Conservation (phyloP, 2,888 invertebrate species). For the Helicoverpa assulta region DNA sequence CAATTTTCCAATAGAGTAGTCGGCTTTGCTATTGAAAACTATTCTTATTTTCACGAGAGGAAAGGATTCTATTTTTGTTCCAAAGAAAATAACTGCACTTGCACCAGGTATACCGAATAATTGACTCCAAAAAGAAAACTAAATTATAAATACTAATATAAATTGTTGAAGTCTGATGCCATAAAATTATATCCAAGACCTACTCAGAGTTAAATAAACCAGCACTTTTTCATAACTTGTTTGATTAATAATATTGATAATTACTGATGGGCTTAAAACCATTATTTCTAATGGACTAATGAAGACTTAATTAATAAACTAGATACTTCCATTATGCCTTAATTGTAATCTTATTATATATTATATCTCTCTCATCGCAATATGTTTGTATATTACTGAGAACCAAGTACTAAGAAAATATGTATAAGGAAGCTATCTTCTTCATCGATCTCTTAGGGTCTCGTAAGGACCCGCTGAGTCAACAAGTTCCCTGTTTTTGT, state of each 20-base stretch:
- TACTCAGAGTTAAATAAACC: too few relatives aligned
- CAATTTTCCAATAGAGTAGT: conserved; percentile 53
- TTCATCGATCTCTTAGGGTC: conserved; percentile 30
- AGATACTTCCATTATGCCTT: too few relatives aligned
- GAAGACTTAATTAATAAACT: too few relatives aligned
- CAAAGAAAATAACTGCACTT: neutral
- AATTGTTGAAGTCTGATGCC: too few relatives aligned
- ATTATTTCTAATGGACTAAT: too few relatives aligned
- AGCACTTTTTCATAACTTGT: too few relatives aligned
- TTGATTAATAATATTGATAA: too few relatives aligned
- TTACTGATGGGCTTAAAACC: too few relatives aligned
- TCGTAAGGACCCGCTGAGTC: conserved; percentile 30
- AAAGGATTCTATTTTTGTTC: conserved; percentile 20
- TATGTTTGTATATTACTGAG: neutral
- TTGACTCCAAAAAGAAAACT: neutral
- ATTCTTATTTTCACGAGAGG: conserved; percentile 33
- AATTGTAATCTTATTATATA: neutral
- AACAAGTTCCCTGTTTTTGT: conserved; percentile 30
- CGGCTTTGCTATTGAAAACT: conserved; percentile 22
- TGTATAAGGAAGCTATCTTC: conserved; percentile 27
- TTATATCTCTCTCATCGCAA: neutral
- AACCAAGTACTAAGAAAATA: conserved; percentile 11
- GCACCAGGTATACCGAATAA: neutral
- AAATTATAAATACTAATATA: too few relatives aligned
- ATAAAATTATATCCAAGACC: too few relatives aligned